Evolutionary conservation across 2,888 invertebrate genomes (phyloP).

Genomic region (Leptinotarsa tumamoca): DNA sequence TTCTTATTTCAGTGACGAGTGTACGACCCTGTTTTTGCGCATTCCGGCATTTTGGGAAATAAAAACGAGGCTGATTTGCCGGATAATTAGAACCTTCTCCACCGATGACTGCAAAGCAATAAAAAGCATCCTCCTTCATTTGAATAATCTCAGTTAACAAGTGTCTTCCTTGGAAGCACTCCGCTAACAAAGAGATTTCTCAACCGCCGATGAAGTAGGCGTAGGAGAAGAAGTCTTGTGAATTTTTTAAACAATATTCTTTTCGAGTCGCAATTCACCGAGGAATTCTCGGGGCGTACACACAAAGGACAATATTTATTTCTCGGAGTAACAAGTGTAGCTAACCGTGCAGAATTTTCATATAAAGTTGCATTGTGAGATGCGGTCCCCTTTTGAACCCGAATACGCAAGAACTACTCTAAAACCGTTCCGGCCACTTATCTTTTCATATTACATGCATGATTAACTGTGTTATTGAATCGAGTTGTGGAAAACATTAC

Average conservation of each 20-base stretch:
- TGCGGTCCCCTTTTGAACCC: conserved; percentile 61
- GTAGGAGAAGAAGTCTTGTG: conserved; percentile 50
- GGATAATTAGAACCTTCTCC: conserved; percentile 14
- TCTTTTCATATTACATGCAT: conserved; percentile 61
- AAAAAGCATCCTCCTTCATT: conserved; percentile 25
- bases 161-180: conserved; percentile 31
- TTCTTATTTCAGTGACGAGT: no score
- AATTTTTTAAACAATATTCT: conserved; percentile 55
- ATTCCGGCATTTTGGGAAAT: conserved; percentile 6
- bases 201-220: conserved; percentile 46
- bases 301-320: conserved; percentile 62
- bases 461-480: conserved; percentile 59
- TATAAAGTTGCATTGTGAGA: conserved; percentile 64
- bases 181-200: conserved; percentile 42
- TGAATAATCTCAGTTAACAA: conserved; percentile 36
- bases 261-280: conserved; percentile 50
- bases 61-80: conserved; percentile 2
- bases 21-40: background rate
- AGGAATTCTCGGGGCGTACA: conserved; percentile 52
- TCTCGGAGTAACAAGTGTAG: conserved; percentile 62
- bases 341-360: conserved; percentile 63
- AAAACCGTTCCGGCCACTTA: conserved; percentile 54
- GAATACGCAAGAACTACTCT: conserved; percentile 59
- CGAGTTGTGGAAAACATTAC: conserved; percentile 56
- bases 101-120: conserved; percentile 20